phyloP scores from a whole-genome alignment of 2,888 invertebrate genomes.

The Oscheius onirici region DNA sequence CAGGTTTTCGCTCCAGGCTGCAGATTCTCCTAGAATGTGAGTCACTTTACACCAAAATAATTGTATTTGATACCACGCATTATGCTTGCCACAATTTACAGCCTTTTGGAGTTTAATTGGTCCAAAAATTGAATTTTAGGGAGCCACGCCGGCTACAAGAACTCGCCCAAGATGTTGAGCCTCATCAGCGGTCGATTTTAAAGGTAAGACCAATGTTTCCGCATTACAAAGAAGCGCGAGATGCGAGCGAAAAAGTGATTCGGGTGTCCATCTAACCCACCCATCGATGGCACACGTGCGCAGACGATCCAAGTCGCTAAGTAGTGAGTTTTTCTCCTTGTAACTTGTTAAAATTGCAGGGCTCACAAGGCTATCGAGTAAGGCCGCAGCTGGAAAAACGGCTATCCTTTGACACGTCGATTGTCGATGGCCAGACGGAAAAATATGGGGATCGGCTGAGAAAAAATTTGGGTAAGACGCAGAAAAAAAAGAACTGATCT shows the following conservation, averaged over 20 bases:
- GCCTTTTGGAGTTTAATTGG: too few relatives aligned
- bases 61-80: too few relatives aligned
- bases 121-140: not conserved
- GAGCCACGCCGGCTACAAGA: conserved; percentile 1
- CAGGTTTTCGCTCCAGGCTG: not conserved
- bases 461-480: not conserved
- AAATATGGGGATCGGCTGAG: conserved; percentile 17
- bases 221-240: not conserved
- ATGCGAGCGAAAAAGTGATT: not conserved
- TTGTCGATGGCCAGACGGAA: not conserved
- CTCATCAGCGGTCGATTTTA: conserved; percentile 25
- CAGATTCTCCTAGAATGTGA: conserved; percentile 17
- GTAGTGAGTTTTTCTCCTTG: not conserved
- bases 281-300: not conserved
- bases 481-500: not conserved
- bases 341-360: conserved; percentile 1
- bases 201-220: conserved; percentile 22
- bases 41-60: too few relatives aligned
- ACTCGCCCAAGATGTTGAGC: conserved; percentile 10
- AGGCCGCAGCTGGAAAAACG: conserved; percentile 17
- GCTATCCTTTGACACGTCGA: conserved; percentile 15
- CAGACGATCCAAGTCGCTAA: not conserved
- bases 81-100: too few relatives aligned
- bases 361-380: conserved; percentile 21
- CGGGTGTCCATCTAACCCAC: not conserved